phyloP scores from a whole-genome alignment of 2,888 invertebrate species.

The Trachelus troglodyta region DNA sequence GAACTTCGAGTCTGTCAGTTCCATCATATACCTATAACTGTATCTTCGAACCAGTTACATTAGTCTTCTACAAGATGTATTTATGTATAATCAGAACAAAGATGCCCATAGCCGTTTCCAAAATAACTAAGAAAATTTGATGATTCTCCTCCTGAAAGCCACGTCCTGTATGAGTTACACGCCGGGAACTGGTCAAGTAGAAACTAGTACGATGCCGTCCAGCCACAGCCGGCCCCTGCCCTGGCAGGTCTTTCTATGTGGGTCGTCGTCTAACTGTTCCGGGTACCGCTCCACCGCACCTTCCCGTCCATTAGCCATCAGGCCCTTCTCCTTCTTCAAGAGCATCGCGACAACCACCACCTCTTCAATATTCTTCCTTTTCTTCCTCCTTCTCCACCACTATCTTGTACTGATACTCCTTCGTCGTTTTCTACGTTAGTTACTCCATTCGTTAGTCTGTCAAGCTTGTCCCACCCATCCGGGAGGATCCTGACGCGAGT shows the following conservation, averaged over 20 bases:
- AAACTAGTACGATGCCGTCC: conserved; percentile 62
- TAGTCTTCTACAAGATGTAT: background rate
- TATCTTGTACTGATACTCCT: background rate
- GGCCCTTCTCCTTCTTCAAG: conserved; percentile 17
- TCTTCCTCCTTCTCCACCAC: conserved; percentile 33
- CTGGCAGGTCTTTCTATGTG: conserved; percentile 43
- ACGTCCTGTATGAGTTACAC: background rate
- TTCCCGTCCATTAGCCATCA: conserved; percentile 27
- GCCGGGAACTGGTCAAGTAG: conserved; percentile 26
- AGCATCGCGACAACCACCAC: conserved; percentile 19
- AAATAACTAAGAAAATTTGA: background rate
- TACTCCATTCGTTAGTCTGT: background rate
- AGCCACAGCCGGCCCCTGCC: conserved; percentile 50
- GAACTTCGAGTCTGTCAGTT: background rate
- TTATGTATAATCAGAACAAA: background rate
- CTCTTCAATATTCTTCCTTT: conserved; percentile 18
- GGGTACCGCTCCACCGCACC: conserved; percentile 61
- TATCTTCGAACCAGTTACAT: background rate
- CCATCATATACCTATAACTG: background rate
- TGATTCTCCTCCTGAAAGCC: background rate
- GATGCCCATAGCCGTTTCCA: background rate
- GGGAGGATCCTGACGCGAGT: background rate
- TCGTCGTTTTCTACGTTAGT: background rate
- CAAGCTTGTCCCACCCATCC: background rate
- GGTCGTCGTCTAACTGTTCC: conserved; percentile 66